Conservation (phyloP, 2,113 vertebrate species). For the Chitala chitala region DNA sequence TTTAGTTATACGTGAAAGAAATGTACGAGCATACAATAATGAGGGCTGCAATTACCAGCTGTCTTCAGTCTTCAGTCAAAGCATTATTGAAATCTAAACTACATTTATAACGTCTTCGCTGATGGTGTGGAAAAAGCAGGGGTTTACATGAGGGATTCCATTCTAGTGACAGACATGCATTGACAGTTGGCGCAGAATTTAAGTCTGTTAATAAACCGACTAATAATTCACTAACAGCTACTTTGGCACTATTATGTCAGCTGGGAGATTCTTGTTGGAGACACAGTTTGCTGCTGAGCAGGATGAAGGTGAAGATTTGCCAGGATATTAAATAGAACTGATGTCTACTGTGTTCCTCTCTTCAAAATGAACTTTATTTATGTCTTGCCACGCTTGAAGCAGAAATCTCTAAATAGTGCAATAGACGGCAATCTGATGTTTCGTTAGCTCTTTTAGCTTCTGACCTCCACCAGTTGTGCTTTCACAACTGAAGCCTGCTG, state of each 20-base stretch:
- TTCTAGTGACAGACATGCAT: not conserved
- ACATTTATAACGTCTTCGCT: too few relatives aligned
- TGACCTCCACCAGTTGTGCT: too few relatives aligned
- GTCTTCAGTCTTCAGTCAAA: not conserved
- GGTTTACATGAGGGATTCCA: not conserved
- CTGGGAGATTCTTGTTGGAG: not conserved
- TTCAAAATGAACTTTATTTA: not conserved
- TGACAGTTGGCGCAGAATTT: not conserved
- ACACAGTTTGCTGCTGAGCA: not conserved
- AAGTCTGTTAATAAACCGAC: constrained; percentile 1
- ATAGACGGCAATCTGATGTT: too few relatives aligned
- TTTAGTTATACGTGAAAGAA: not conserved
- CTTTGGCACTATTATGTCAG: not conserved
- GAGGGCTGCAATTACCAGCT: not conserved
- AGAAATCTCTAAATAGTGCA: too few relatives aligned
- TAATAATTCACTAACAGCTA: constrained; percentile 10
- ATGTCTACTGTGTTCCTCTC: not conserved
- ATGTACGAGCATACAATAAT: not conserved
- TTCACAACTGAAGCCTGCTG: too few relatives aligned
- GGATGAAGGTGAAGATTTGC: not conserved
- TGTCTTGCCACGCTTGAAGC: not conserved
- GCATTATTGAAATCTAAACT: too few relatives aligned
- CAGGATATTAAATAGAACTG: not conserved
- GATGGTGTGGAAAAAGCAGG: not conserved
- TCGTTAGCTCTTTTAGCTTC: too few relatives aligned